Conservation (phyloP, 2,113 vertebrate genomes). For the Podiceps cristatus region DNA sequence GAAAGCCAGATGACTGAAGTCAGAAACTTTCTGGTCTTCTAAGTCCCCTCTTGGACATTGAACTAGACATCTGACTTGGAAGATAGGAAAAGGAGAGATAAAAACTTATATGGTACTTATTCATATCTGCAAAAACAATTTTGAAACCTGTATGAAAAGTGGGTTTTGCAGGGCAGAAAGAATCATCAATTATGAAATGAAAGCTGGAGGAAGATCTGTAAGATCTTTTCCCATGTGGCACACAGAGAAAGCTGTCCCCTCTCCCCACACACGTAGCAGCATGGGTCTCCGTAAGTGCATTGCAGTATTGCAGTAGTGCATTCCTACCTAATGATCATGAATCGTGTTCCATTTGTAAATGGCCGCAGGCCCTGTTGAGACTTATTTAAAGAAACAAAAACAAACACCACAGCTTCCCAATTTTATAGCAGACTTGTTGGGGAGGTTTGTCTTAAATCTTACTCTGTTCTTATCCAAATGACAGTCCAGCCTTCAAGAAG, state of each 20-base stretch:
- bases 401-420: neutral
- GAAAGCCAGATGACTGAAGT: neutral
- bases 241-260: neutral
- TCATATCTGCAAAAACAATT: neutral
- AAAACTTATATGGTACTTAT: neutral
- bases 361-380: neutral
- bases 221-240: neutral
- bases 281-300: rapidly evolving
- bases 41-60: neutral
- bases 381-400: neutral
- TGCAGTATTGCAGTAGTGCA: too few relatives aligned
- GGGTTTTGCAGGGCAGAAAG: neutral
- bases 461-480: neutral
- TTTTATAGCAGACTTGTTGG: neutral
- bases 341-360: neutral
- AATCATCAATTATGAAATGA: neutral
- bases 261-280: neutral
- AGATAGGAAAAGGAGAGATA: neutral
- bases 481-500: neutral
- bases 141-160: neutral
- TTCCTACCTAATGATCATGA: neutral
- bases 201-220: neutral
- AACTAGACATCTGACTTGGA: neutral
- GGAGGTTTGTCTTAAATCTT: neutral
- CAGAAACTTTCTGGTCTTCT: neutral